Evolutionary conservation across 1,140 invertebrate species (phyloP), one percentile per base, ranked within the genome.

Genomic region (Cydia pomonella): DNA sequence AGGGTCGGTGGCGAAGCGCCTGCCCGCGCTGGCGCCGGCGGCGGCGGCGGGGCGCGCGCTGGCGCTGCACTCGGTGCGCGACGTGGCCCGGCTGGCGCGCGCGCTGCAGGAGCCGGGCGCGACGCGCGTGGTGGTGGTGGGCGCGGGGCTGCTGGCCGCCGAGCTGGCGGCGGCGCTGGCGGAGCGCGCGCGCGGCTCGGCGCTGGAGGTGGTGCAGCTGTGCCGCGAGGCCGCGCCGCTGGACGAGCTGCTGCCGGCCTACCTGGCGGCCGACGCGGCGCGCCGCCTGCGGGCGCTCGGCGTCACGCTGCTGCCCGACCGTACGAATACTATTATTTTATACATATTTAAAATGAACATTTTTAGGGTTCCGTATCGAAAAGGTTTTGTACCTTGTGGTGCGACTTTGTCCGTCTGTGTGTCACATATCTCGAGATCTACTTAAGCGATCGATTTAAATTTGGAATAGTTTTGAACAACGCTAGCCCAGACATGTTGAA

Each of bases 101-200:
- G 27, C 2, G 41, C 71, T 72, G 27, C 59, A 66, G 23, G 38
- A 12, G 27, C n/a, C 41, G 1, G 63, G 38, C 53, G 7, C 59
- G 23, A 16, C 21, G 53, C 59, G 38, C 29, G 74, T 78, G 33
- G 62, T 33, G 44, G 62, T 78, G 25, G 41, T 78, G 10, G 77
- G 81, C 78, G 83, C 77, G 62, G 81, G 81, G 47, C 74, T 84
- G 75, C 84, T 85, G 23, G 88, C 82, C 73, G 75, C 80, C 66
- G 85, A 90, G 83, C 84, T 88, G 69, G 83, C 82, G 76, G 87
- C 84, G 23, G 82, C 85, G 72, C 86, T 90, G 29, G 83, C 84
- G 9, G 82, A 84, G 21, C 75, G 81, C 23, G 38, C 77, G 77
- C 16, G 47, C 16, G 47, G 47, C 74, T 62, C 13, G 80, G 59